Percentiles rank a stretch among this genome's conserved stretches.
phyloP scores from a whole-genome alignment of 2,888 invertebrate species.

The Hydrotaea diabolus region DNA sequence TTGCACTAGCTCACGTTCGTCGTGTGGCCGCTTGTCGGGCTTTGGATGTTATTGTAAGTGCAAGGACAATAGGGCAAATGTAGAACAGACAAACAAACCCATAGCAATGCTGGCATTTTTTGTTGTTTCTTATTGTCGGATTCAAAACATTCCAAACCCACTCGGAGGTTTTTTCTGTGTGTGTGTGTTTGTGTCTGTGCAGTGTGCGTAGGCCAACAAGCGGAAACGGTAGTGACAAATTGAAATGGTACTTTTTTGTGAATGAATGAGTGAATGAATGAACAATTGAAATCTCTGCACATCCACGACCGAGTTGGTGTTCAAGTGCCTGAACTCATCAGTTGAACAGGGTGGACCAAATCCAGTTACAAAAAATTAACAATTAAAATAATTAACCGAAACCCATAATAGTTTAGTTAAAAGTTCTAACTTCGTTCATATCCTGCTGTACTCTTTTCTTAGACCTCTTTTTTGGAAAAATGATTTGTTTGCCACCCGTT shows the following conservation, averaged over 20 bases:
- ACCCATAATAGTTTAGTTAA: no score
- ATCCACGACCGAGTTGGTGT: background rate
- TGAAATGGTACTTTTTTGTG: slow-evolving; percentile 73
- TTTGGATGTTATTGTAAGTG: slow-evolving; percentile 53
- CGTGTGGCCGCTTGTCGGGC: background rate
- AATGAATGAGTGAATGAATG: background rate
- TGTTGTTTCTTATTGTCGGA: background rate
- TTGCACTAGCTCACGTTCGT: slow-evolving; percentile 29
- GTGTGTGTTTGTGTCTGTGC: background rate
- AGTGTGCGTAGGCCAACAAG: slow-evolving; percentile 38
- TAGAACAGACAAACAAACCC: slow-evolving; percentile 35
- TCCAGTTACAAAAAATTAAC: no score
- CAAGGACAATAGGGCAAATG: slow-evolving; percentile 59
- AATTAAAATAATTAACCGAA: no score
- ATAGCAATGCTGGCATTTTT: slow-evolving; percentile 38
- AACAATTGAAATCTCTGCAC: slow-evolving; percentile 16
- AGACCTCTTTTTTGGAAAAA: no score
- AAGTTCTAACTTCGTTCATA: no score
- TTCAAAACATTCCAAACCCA: background rate
- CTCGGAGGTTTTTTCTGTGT: background rate
- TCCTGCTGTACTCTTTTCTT: no score
- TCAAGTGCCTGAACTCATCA: background rate
- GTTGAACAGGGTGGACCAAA: background rate
- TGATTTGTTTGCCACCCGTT: no score
- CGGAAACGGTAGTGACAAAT: slow-evolving; percentile 76